A percentile compares a stretch with the other conserved stretches of the same genome.
phyloP scores from a whole-genome alignment of 2,113 vertebrate genomes.

The Pheucticus melanocephalus region DNA sequence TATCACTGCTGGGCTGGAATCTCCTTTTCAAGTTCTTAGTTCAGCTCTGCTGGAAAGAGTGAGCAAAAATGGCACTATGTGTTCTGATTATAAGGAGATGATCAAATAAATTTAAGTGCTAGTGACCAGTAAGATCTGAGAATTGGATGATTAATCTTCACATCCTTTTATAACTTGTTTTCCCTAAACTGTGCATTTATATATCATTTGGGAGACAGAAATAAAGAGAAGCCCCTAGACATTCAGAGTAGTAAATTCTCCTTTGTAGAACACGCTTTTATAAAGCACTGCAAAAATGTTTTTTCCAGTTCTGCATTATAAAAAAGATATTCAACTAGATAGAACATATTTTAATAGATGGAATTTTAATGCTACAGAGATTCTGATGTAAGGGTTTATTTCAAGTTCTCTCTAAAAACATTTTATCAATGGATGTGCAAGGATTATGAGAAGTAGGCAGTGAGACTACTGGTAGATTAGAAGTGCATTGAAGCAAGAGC shows the following conservation, averaged over 20 bases:
- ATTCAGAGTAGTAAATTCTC: not conserved
- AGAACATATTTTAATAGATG: not conserved
- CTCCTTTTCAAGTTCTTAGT: not conserved
- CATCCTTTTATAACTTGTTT: not conserved
- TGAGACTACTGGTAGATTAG: not conserved
- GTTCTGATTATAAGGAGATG: not conserved
- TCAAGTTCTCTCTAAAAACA: not conserved
- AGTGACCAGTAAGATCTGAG: not conserved
- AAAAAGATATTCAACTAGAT: not conserved
- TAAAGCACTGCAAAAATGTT: not conserved
- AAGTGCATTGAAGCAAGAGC: not conserved
- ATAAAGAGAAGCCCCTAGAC: not conserved
- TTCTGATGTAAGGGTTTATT: not conserved
- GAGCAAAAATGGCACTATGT: not conserved
- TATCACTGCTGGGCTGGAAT: not conserved
- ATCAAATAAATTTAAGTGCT: not conserved
- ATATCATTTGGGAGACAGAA: not conserved
- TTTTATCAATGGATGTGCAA: not conserved
- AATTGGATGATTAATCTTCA: not conserved
- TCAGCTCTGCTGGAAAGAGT: not conserved
- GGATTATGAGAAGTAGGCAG: not conserved
- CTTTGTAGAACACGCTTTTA: not conserved
- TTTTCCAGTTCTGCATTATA: not conserved
- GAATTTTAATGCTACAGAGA: not conserved
- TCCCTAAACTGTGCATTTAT: not conserved